Percentiles rank a stretch among this genome's conserved stretches.
These are phyloP conservation scores for Chaetodon trifasciatus DNA, from an alignment of 2,797 vertebrate genomes.

Conservation along the genomic window DNA sequence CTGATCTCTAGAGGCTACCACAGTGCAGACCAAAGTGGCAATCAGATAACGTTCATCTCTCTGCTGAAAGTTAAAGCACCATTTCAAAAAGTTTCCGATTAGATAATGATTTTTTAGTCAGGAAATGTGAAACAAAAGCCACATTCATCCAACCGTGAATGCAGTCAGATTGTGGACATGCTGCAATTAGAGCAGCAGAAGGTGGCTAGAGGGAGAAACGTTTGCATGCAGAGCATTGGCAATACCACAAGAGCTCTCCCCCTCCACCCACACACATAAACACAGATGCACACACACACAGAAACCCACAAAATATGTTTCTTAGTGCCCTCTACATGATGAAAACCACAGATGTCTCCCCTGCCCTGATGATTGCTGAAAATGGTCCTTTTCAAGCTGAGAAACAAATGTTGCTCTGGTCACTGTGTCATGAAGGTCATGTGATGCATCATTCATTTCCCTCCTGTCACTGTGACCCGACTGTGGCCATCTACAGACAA, in stretches of 20 bases:
- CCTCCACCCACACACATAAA: conserved; percentile 18
- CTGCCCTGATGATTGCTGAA: conserved; percentile 41
- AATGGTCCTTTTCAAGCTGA: conserved; percentile 59
- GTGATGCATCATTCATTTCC: conserved; percentile 48
- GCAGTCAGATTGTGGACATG: conserved; percentile 40
- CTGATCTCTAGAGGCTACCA: conserved; percentile 22
- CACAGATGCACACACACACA: conserved; percentile 9
- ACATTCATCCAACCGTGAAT: conserved; percentile 20
- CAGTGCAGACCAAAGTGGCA: conserved; percentile 22
- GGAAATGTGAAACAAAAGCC: conserved; percentile 17
- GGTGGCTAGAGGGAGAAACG: conserved; percentile 52
- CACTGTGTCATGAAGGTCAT: conserved; percentile 70
- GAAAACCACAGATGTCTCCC: conserved; percentile 55
- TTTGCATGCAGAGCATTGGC: conserved; percentile 54
- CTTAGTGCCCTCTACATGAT: conserved; percentile 41
- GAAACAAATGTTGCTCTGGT: conserved; percentile 63
- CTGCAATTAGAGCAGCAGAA: conserved; percentile 65
- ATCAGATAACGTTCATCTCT: conserved; percentile 27
- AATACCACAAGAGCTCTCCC: conserved; percentile 16
- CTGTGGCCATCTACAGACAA: background rate
- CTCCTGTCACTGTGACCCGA: conserved; percentile 32
- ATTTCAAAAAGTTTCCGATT: conserved; percentile 27
- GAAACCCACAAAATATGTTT: conserved; percentile 32
- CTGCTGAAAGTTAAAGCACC: conserved; percentile 21
- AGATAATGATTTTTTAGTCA: conserved; percentile 23